phyloP scores from a whole-genome alignment of 64 coral and sea anemone genomes.

The Anthopleura sola region DNA sequence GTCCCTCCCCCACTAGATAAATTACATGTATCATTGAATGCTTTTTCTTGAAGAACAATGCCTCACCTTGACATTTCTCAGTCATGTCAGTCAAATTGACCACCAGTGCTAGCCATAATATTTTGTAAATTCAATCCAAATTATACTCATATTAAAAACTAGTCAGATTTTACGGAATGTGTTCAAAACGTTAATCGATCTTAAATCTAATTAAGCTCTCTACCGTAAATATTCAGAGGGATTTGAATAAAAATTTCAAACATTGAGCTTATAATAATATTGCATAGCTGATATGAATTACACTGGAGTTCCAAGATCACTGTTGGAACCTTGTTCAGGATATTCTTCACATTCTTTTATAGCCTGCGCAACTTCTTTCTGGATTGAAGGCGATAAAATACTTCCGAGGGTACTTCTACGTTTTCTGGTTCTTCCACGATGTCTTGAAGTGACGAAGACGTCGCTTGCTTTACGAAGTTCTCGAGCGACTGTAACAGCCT shows the following conservation, averaged over 20 bases:
- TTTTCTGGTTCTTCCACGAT: neutral
- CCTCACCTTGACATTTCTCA: neutral
- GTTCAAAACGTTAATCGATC: neutral
- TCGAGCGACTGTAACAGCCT: conserved; percentile 15
- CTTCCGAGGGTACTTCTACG: conserved; percentile 15
- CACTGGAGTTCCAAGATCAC: conserved; percentile 5
- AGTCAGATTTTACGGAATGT: neutral
- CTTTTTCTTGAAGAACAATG: neutral
- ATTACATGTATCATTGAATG: neutral
- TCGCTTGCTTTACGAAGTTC: conserved; percentile 29
- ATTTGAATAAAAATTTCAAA: neutral
- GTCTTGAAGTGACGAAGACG: neutral
- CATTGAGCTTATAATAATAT: too few relatives aligned
- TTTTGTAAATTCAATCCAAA: neutral
- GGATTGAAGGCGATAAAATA: neutral
- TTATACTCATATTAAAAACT: neutral
- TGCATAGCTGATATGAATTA: neutral
- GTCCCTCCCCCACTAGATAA: neutral
- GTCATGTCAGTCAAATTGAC: neutral
- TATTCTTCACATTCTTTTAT: neutral
- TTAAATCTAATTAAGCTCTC: neutral
- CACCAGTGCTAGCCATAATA: neutral
- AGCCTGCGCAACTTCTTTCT: conserved; percentile 25
- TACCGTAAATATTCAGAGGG: neutral
- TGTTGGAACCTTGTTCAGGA: neutral